phyloP scores from a whole-genome alignment of 2,888 invertebrate genomes.

The Buathra laborator region DNA sequence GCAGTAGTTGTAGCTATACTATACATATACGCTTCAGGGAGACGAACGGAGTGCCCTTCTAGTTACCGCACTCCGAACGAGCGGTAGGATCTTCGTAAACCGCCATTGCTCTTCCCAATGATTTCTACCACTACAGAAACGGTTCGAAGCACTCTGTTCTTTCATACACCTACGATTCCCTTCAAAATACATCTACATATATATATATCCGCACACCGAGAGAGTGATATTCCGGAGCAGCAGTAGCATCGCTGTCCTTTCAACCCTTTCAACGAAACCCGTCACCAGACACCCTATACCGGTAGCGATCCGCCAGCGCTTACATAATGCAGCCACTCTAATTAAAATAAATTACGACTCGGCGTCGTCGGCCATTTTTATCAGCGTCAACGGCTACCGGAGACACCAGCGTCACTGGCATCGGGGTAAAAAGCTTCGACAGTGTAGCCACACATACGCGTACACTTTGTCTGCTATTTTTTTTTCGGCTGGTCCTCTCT shows the following conservation, averaged over 20 bases:
- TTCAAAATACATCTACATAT: constrained; percentile 16
- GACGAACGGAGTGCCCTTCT: constrained; percentile 76
- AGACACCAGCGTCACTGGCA: constrained; percentile 41
- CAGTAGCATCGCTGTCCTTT: constrained; percentile 73
- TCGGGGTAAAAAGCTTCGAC: constrained; percentile 28
- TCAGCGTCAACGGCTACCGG: constrained; percentile 60
- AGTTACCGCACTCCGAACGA: constrained; percentile 66
- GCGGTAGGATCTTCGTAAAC: constrained; percentile 44
- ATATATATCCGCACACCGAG: neutral
- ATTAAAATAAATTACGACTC: constrained; percentile 85
- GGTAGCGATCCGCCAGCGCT: constrained; percentile 71
- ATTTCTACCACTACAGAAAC: neutral
- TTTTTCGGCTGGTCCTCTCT: constrained; percentile 66
- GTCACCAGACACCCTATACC: constrained; percentile 71
- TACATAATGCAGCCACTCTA: constrained; percentile 84
- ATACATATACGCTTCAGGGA: constrained; percentile 28
- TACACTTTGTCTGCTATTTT: constrained; percentile 66
- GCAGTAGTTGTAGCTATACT: constrained; percentile 66
- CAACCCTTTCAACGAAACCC: constrained; percentile 80
- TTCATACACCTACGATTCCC: constrained; percentile 46
- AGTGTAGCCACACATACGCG: constrained; percentile 21
- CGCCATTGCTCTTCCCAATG: constrained; percentile 31
- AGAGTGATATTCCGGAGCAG: constrained; percentile 19
- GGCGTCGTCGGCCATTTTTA: constrained; percentile 76
- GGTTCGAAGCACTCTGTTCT: neutral